Base-by-base conservation (phyloP, 2,797 vertebrate species). In the Oceanodroma leucorhoa region DNA sequence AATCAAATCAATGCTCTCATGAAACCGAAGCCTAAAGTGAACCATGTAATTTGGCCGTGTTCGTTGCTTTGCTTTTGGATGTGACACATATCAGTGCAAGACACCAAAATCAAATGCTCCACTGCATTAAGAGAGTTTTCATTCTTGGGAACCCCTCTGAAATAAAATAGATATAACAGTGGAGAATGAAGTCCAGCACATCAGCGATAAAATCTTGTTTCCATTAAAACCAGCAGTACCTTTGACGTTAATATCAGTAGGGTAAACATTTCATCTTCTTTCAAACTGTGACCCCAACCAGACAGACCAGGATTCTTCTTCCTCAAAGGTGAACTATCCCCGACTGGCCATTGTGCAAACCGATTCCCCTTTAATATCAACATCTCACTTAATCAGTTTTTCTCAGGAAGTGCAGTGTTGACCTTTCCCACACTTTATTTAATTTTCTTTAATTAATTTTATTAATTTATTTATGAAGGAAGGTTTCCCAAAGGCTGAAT, bases 1-100 rank as follows among this genome's bases (percentile, higher is more conserved):
- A 80, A 73, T 69, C 11, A 43, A 82, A 43, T 72, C 58, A 45
- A 3, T 70, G 46, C 18, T 65, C 2, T 65, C 23, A 16, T 17
- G n/a, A 72, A 92, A 48, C 14, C 0, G 0, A 60, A 84, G 43
- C 29, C 29, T 9, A 10, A 75, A 57, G 6, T 12, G 22, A 76
- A 26, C 50, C 6, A 11, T 8, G 5, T 8, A 54, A 73, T 66
- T 58, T 32, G 11, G 32, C 22, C 40, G 8, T 48, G n/a, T 40
- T 69, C 10, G 0, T n/a, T 48, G 50, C 36, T 86, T 93, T 90
- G 86, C 36, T 79, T 83, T 78, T 58, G 70, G 27, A 40, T 23
- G 22, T 48, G 65, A 19, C 34, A 48, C 16, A 45, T 57, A 23
- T 15, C 23, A 60, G 6, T 23, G 16, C 16, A 66, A 75, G 53